These are phyloP conservation scores for Melanerpes aurifrons DNA, from an alignment of 2,113 vertebrate species.

Conservation along the genomic window DNA sequence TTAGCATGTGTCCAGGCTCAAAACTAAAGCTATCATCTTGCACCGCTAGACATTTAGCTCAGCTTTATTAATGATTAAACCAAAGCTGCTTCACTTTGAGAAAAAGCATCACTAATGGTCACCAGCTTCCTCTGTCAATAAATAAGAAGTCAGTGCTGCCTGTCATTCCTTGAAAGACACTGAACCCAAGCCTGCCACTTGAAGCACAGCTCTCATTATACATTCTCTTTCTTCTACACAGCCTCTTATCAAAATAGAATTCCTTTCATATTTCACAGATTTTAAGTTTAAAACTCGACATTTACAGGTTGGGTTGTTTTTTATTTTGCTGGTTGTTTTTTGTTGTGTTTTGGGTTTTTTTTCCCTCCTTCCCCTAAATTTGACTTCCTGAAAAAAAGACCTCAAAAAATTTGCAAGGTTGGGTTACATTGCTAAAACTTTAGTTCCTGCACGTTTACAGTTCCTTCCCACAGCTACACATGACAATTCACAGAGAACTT, in stretches of 20 bases:
- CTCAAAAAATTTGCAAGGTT: not conserved
- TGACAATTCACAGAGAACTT: not conserved
- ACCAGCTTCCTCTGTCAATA: not conserved
- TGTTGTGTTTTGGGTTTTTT: not conserved
- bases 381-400: not conserved
- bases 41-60: not conserved
- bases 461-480: not conserved
- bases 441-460: not conserved
- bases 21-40: not conserved
- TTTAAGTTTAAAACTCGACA: slow-evolving; percentile 45
- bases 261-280: slow-evolving; percentile 56
- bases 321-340: not conserved
- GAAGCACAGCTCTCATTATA: slow-evolving; percentile 53
- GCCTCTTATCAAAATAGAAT: slow-evolving; percentile 37
- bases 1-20: not conserved
- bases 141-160: not conserved
- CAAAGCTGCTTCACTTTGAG: not conserved
- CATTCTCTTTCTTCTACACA: slow-evolving; percentile 68
- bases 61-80: slow-evolving; percentile 7
- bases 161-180: slow-evolving; percentile 45
- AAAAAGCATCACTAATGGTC: slow-evolving; percentile 13
- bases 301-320: not conserved
- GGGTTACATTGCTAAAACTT: not conserved
- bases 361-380: not conserved
- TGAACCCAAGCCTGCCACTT: slow-evolving; percentile 28